Percentiles rank a stretch among this genome's conserved stretches.
phyloP scores from a whole-genome alignment of 2,888 invertebrate genomes.

The Rotaria socialis region DNA sequence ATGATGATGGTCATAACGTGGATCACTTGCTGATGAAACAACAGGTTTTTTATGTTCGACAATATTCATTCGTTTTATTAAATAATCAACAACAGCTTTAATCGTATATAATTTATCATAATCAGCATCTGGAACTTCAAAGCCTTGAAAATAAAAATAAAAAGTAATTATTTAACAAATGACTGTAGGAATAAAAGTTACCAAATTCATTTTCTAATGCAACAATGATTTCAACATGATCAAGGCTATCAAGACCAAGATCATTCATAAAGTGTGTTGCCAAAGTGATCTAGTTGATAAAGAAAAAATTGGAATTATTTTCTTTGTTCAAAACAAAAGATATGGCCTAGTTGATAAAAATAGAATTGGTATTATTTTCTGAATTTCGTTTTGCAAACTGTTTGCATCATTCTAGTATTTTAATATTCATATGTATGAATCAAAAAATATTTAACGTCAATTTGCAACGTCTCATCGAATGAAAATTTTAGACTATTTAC shows the following conservation, averaged over 20 bases:
- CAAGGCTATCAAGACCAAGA: constrained; percentile 90
- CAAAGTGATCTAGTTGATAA: constrained; percentile 69
- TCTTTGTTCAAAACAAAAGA: no score
- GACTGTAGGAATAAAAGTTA: constrained; percentile 52
- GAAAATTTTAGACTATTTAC: no score
- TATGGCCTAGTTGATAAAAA: no score
- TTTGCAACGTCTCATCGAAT: no score
- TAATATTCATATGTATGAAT: no score
- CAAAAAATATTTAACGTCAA: no score
- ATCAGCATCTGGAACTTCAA: constrained; percentile 46
- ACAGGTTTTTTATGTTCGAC: not conserved
- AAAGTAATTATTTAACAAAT: not conserved
- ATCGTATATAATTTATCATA: constrained; percentile 45
- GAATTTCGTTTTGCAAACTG: no score
- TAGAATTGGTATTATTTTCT: no score
- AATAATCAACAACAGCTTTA: constrained; percentile 39
- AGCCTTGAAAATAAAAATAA: constrained; percentile 40
- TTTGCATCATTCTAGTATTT: no score
- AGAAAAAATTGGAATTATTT: not conserved
- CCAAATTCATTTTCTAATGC: constrained; percentile 99
- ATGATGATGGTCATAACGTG: constrained; percentile 6
- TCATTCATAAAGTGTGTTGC: constrained; percentile 95
- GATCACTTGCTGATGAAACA: constrained; percentile 9
- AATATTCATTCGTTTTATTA: not conserved
- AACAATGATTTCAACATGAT: constrained; percentile 99